These are phyloP conservation scores for Euplagia quadripunctaria DNA, from an alignment of 2,888 invertebrate genomes.

Conservation along the genomic window DNA sequence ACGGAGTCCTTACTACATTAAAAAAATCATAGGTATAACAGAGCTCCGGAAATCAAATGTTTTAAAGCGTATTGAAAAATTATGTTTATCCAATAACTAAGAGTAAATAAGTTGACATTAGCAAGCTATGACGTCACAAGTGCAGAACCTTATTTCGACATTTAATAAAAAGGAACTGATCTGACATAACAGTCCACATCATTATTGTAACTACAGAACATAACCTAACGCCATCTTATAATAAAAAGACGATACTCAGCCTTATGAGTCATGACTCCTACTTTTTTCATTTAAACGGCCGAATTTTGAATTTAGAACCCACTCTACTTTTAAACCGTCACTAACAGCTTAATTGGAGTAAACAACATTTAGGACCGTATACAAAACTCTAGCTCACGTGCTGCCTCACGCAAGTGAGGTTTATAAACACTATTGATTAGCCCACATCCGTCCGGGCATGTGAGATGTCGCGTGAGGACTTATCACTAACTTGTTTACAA, in stretches of 20 bases:
- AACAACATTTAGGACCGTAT: neutral
- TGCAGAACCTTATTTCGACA: neutral
- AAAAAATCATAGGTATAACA: too few relatives aligned
- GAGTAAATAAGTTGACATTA: neutral
- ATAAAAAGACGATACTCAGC: neutral
- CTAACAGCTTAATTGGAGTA: neutral
- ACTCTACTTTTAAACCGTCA: neutral
- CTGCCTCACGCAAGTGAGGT: constrained; percentile 50
- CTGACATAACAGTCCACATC: neutral
- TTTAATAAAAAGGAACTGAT: neutral
- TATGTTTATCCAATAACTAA: too few relatives aligned
- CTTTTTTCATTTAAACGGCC: neutral
- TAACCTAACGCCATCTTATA: neutral
- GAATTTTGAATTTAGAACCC: neutral
- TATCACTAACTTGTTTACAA: constrained; percentile 22
- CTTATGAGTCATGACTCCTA: too few relatives aligned
- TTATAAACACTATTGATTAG: constrained; percentile 61
- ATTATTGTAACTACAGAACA: neutral
- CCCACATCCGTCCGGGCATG: constrained; percentile 57
- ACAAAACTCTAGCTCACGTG: constrained; percentile 57
- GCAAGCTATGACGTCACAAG: neutral
- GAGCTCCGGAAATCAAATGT: too few relatives aligned
- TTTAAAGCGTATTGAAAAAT: too few relatives aligned
- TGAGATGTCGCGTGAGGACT: constrained; percentile 42
- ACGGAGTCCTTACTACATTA: too few relatives aligned